A percentile compares a stretch with the other conserved stretches of the same genome.
Evolutionary conservation across 2,888 invertebrate genomes (phyloP).

Genomic region (Ypsolopha scabrella): DNA sequence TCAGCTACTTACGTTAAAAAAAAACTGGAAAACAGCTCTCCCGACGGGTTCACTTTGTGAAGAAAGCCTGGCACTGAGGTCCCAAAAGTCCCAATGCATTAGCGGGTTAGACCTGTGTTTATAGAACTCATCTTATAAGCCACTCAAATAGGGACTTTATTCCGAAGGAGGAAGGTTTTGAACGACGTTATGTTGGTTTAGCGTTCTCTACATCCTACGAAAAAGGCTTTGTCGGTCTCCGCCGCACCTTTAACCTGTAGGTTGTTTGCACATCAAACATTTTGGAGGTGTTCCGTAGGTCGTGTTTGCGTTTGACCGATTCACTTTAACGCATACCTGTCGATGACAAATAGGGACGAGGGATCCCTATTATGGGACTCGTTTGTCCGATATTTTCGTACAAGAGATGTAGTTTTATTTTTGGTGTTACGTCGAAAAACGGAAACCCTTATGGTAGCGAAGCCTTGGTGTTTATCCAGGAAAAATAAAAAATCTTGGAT

Average conservation of each 20-base stretch:
- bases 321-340: no score
- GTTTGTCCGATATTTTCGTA: no score
- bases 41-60: neutral
- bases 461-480: no score
- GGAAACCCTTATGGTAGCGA: no score
- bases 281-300: neutral
- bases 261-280: slow-evolving; percentile 22
- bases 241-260: slow-evolving; percentile 38
- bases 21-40: neutral
- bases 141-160: no score
- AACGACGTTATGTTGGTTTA: slow-evolving; percentile 13
- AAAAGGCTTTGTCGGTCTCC: slow-evolving; percentile 36
- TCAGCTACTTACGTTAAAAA: neutral
- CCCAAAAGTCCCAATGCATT: slow-evolving; percentile 41
- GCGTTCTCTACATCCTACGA: slow-evolving; percentile 43
- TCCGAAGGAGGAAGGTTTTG: no score
- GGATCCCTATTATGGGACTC: no score
- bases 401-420: no score
- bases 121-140: slow-evolving; percentile 1
- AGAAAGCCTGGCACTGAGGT: slow-evolving; percentile 18
- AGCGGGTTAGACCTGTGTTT: slow-evolving; percentile 45
- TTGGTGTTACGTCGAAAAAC: no score
- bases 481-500: no score
- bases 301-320: no score
- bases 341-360: no score